Base-by-base conservation (phyloP, 2,888 invertebrate genomes). In the Drosophila setosimentum region DNA sequence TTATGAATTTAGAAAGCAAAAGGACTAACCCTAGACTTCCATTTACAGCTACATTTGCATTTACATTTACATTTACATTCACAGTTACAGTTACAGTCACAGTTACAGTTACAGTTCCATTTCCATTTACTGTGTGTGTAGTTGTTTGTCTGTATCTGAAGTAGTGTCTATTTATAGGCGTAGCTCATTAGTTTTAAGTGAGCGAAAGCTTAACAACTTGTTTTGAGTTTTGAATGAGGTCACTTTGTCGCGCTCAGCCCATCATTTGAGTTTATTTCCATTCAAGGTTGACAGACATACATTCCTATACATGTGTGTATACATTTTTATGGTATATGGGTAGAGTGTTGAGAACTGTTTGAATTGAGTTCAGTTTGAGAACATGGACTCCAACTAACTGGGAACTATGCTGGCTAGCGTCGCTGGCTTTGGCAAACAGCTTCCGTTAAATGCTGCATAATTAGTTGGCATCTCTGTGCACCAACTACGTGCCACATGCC, bases 191-290 rank as follows among this genome's bases (percentile, higher is more conserved):
- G 89, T 89, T 85, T 85, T 86, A 85, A 85, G 85, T 85, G 85
- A 85, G 83, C 84, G 84, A 85, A 82, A 88, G 86, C 85, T 88
- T 86, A 80, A 82, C 89, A 83, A 88, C 85, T 88, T 88, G 87
- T 88, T 89, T 83, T 87, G 87, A 88, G 89, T 88, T 88, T 84
- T 88, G 80, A 88, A 85, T 85, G 85, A 85, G 85, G 85, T 85
- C 85, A 85, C 82, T 85, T 83, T 76, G 76, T 58, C 69, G 79
- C 80, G 80, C 68, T 83, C 79, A 83, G 83, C 87, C 80, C 85
- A 86, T 86, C 89, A 88, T 85, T 85, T 84, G 66, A 73, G 82
- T 82, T 87, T 89, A 83, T 87, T 87, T 88, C 78, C 76, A 84
- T 78, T 84, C 87, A 86, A 89, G 89, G 84, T 84, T 86, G 89